Percentiles rank a stretch among this genome's conserved stretches.
Evolutionary conservation across 2,888 invertebrate species (phyloP).

Genomic region (Schrankia costaestrigalis): DNA sequence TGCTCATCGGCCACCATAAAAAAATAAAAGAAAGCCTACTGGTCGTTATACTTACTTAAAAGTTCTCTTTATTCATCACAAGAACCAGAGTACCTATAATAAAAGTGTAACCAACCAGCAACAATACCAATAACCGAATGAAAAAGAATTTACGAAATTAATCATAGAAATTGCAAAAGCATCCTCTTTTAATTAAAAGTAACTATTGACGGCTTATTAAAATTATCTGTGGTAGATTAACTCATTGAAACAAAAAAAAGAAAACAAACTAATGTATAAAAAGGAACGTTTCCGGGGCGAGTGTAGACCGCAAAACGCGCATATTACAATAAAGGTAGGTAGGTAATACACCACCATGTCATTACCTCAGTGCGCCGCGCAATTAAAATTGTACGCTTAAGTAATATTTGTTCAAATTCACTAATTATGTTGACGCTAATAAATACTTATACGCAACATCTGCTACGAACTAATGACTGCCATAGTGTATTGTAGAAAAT

Average conservation of each 20-base stretch:
- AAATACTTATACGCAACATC: conserved; percentile 74
- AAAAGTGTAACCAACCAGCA: too few species aligned
- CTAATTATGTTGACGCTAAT: conserved; percentile 73
- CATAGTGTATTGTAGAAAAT: conserved; percentile 56
- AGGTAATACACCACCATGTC: conserved; percentile 43
- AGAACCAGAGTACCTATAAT: too few species aligned
- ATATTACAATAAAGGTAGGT: conserved; percentile 34
- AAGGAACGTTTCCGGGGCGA: conserved; percentile 42
- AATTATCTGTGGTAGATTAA: background rate
- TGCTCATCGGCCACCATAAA: too few species aligned
- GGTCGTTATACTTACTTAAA: too few species aligned
- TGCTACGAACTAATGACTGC: conserved; percentile 58
- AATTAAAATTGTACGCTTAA: conserved; percentile 74
- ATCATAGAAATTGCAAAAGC: too few species aligned
- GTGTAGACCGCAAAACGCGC: conserved; percentile 24
- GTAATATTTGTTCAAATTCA: conserved; percentile 77
- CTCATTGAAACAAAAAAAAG: background rate
- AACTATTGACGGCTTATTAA: too few species aligned
- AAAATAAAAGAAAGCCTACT: too few species aligned
- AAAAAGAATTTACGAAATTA: too few species aligned
- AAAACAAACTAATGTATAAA: conserved; percentile 6
- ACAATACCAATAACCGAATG: too few species aligned
- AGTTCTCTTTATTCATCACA: too few species aligned
- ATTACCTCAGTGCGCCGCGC: conserved; percentile 50
- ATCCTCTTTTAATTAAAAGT: too few species aligned